phyloP scores from a whole-genome alignment of 2,888 invertebrate species.

The Leucoma salicis region DNA sequence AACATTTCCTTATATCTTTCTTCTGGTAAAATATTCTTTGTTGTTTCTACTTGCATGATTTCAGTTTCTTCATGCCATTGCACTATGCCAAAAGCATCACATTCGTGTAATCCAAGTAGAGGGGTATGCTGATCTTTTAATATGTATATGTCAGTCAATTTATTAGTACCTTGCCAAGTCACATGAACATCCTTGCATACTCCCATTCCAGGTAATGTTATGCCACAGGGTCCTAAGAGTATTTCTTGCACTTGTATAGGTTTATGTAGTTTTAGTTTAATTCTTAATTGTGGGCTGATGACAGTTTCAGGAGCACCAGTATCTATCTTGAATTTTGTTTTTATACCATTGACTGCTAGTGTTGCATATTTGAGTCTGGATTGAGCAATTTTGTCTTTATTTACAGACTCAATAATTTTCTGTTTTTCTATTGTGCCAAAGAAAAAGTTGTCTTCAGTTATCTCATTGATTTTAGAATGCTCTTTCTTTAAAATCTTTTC shows the following conservation, averaged over 20 bases:
- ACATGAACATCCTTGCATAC: background rate
- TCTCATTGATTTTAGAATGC: no score
- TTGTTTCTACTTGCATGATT: background rate
- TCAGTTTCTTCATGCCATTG: background rate
- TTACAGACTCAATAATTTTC: background rate
- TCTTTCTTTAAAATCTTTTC: background rate
- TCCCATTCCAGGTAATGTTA: background rate
- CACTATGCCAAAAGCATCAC: background rate
- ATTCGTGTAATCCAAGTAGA: background rate
- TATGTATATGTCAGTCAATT: background rate
- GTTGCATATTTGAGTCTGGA: background rate
- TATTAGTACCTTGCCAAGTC: background rate
- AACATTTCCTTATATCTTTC: background rate
- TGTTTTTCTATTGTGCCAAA: background rate
- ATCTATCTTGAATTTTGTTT: background rate
- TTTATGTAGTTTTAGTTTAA: background rate
- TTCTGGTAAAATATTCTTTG: background rate
- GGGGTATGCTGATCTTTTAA: background rate
- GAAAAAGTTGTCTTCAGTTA: no score
- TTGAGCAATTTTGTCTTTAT: background rate
- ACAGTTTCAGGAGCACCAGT: background rate
- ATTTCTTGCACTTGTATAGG: background rate
- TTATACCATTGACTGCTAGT: background rate
- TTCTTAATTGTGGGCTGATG: background rate
- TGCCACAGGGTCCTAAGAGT: background rate